Conservation (phyloP, 2,888 invertebrate species). For the Molorchus minor region DNA sequence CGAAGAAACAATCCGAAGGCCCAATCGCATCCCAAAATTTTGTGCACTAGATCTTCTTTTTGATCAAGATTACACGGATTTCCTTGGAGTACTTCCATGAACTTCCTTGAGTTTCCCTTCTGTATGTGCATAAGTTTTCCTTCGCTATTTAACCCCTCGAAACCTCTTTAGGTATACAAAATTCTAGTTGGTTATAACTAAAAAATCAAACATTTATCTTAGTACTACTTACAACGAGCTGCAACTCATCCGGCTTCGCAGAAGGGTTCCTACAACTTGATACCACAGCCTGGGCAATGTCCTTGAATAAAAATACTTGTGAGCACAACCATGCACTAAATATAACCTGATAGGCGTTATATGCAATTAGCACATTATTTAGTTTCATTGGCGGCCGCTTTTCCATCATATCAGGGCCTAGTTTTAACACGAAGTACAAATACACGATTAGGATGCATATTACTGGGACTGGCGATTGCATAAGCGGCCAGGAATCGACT, state of each 20-base stretch:
- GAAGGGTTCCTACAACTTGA: slow-evolving; percentile 52
- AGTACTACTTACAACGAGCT: slow-evolving; percentile 48
- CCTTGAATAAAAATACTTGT: slow-evolving; percentile 57
- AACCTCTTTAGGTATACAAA: too few relatives aligned
- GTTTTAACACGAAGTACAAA: slow-evolving; percentile 77
- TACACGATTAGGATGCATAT: slow-evolving; percentile 72
- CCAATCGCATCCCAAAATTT: too few relatives aligned
- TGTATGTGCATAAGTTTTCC: too few relatives aligned
- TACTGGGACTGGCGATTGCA: slow-evolving; percentile 79
- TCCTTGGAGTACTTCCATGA: too few relatives aligned
- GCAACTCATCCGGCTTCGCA: slow-evolving; percentile 46
- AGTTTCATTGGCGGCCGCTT: slow-evolving; percentile 78
- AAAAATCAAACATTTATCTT: too few relatives aligned
- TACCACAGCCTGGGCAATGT: slow-evolving; percentile 47
- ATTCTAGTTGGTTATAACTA: too few relatives aligned
- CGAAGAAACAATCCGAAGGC: too few relatives aligned
- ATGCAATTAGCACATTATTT: slow-evolving; percentile 76
- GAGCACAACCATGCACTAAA: slow-evolving; percentile 80
- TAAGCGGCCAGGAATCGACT: slow-evolving; percentile 80
- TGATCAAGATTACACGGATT: too few relatives aligned
- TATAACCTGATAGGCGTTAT: slow-evolving; percentile 89
- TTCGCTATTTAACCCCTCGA: too few relatives aligned
- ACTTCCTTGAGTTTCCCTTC: too few relatives aligned
- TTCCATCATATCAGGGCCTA: slow-evolving; percentile 80
- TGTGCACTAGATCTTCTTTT: too few relatives aligned